Conservation (phyloP, 2,888 invertebrate genomes). For the Selenia dentaria region DNA sequence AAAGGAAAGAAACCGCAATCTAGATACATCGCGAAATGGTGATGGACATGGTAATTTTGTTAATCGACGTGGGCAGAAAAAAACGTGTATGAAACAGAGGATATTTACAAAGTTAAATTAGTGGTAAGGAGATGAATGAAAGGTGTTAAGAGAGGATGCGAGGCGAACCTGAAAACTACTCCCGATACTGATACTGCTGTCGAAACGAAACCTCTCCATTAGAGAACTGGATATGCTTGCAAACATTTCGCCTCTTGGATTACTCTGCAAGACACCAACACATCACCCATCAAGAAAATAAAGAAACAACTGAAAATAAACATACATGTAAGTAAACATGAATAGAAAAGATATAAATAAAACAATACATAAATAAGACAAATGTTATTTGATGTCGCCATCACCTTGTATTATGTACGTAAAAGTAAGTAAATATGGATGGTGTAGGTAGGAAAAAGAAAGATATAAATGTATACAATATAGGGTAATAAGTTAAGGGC, state of each 20-base stretch:
- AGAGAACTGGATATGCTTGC: conserved; percentile 92
- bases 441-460: not conserved
- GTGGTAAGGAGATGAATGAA: conserved; percentile 38
- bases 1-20: too few relatives aligned
- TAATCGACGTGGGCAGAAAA: conserved; percentile 34
- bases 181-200: conserved; percentile 90
- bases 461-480: conserved; percentile 15
- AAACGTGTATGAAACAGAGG: conserved; percentile 34
- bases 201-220: conserved; percentile 92
- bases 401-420: conserved; percentile 2
- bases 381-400: conserved; percentile 11
- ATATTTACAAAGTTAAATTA: too few relatives aligned
- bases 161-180: conserved; percentile 90
- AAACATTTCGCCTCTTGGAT: conserved; percentile 92
- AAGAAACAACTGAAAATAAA: conserved; percentile 58
- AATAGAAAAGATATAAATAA: conserved; percentile 35
- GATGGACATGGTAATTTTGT: conserved; percentile 4
- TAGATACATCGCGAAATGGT: too few relatives aligned
- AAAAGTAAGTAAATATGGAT: not conserved
- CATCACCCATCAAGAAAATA: conserved; percentile 42
- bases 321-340: conserved; percentile 47
- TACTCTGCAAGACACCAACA: conserved; percentile 85
- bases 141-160: conserved; percentile 51
- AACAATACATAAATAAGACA: conserved; percentile 15
- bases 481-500: conserved; percentile 28